phyloP scores from a whole-genome alignment of 2,888 invertebrate genomes.

The Diarsia rubi region DNA sequence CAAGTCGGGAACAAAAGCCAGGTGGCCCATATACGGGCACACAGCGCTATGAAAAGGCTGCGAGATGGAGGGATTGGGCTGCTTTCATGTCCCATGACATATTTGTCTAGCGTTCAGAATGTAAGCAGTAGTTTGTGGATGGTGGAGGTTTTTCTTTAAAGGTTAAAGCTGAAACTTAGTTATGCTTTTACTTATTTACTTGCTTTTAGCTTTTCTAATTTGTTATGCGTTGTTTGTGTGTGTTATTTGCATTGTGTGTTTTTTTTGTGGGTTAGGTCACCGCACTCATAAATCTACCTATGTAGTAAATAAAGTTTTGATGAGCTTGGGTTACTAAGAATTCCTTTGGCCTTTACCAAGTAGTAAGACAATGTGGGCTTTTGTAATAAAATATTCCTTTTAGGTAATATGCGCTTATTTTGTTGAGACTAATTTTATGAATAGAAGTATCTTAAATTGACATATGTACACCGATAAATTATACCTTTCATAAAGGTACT shows the following conservation, averaged over 20 bases:
- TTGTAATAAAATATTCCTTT: background rate
- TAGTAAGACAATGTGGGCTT: too few relatives aligned
- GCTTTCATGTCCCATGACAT: conserved; percentile 54
- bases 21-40: conserved; percentile 62
- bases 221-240: too few relatives aligned
- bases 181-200: background rate
- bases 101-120: conserved; percentile 56
- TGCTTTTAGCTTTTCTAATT: too few relatives aligned
- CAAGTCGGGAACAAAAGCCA: conserved; percentile 61
- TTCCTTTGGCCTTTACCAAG: too few relatives aligned
- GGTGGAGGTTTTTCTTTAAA: conserved; percentile 1
- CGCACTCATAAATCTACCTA: background rate
- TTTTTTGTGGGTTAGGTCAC: too few relatives aligned
- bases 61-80: conserved; percentile 50
- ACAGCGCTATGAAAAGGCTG: conserved; percentile 62
- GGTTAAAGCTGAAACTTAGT: background rate
- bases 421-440: background rate
- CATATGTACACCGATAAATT: background rate
- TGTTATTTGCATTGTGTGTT: too few relatives aligned
- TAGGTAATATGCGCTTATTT: background rate
- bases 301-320: background rate
- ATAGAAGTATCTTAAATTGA: background rate
- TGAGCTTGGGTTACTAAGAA: too few relatives aligned
- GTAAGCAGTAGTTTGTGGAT: conserved; percentile 16
- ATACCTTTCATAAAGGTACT: too few relatives aligned